Evolutionary conservation across 2,797 vertebrate genomes (phyloP).

Genomic region (Discoglossus pictus): DNA sequence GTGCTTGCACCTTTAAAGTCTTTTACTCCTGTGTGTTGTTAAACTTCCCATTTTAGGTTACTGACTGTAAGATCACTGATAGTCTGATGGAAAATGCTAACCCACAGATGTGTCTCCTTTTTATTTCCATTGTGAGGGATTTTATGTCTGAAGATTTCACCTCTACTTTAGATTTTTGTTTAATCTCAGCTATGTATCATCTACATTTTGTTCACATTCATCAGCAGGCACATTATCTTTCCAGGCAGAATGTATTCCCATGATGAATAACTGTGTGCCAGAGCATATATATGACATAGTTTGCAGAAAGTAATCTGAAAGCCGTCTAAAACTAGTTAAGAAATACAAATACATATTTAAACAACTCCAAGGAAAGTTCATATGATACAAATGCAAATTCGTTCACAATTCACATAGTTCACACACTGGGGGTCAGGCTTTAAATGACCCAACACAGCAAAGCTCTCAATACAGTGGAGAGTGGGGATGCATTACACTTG

Average conservation of each 20-base stretch:
- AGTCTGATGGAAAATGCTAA: constrained; percentile 44
- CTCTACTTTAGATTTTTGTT: constrained; percentile 35
- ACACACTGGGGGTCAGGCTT: not conserved
- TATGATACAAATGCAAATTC: constrained; percentile 25
- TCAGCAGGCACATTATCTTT: constrained; percentile 46
- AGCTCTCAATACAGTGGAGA: no score
- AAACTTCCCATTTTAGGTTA: constrained; percentile 39
- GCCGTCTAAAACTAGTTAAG: constrained; percentile 39
- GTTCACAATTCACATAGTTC: not conserved
- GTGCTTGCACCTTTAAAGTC: constrained; percentile 41
- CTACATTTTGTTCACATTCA: constrained; percentile 44
- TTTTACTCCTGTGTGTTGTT: constrained; percentile 39
- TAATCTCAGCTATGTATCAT: constrained; percentile 49
- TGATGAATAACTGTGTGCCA: constrained; percentile 43
- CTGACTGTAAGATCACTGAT: constrained; percentile 44
- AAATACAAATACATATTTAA: constrained; percentile 48
- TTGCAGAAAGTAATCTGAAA: constrained; percentile 38
- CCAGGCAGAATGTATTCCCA: constrained; percentile 42
- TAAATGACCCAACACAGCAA: not conserved
- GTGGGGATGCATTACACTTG: no score
- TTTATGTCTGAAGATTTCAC: constrained; percentile 44
- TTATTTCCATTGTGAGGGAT: constrained; percentile 46
- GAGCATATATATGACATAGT: constrained; percentile 50
- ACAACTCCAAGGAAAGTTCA: constrained; percentile 26
- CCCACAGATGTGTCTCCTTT: constrained; percentile 43